Evolutionary conservation across 2,797 vertebrate species (phyloP), one percentile per base, ranked within the genome.

Genomic region (Girardinus metallicus): DNA sequence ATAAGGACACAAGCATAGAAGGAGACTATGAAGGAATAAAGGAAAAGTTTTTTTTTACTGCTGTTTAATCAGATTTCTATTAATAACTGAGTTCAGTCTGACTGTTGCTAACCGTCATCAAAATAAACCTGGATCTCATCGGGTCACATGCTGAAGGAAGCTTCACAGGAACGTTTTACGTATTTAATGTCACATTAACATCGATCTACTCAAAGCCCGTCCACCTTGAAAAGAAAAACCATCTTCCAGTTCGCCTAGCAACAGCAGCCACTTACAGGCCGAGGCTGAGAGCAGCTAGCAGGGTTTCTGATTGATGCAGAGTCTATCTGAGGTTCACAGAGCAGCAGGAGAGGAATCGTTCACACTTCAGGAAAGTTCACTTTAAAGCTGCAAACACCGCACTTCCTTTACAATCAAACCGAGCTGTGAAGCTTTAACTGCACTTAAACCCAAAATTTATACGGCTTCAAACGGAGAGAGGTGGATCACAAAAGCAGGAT

Each of bases 321-420:
- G 66, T 29, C 51, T 23, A 4, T 46, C 41, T 47, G 66, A 16
- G 53, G 18, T 29, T 1, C 26, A 0, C 72, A 44, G 18, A 16
- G 21, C 79, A 80, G 75, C 74, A 73, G 60, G 8, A 80, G 0
- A 44, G 60, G 39, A 43, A 80, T 75, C 72, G 34, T 34, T 26
- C 13, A 21, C 21, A 0, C 5, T 23, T 21, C 31, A 64, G 60
- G 13, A 34, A 64, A 64, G n/a, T 80, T 44, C 29, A n/a, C 66
- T 36, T 57, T 64, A 80, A 36, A 77, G 55, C 51, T 81, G n/a
- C 55, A 75, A 77, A 76, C 57, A 31, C 23, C 64, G 70, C 10
- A 77, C n/a, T 47, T 44, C 12, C 60, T 72, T 80, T 10, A 74
- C 60, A 47, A 74, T 79, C 18, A 81, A 84, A 55, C 23, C 47